Percentiles rank a stretch among this genome's conserved stretches.
phyloP scores from a whole-genome alignment of 2,797 vertebrate species.

The Chelon labrosus region DNA sequence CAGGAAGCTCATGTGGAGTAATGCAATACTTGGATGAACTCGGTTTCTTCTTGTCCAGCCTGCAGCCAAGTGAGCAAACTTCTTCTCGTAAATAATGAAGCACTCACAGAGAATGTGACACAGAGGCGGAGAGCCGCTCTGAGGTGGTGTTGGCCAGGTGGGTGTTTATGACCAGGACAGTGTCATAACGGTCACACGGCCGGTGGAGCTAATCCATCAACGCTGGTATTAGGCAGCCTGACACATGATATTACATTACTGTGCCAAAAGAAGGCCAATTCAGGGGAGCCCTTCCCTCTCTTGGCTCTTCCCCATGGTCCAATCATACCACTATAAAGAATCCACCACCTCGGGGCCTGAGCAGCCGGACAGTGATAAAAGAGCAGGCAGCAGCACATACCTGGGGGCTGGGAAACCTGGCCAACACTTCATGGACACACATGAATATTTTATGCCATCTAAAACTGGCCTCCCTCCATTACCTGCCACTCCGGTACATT shows the following conservation, averaged over 20 bases:
- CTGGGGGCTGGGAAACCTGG: constrained; percentile 57
- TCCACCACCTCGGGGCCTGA: constrained; percentile 28
- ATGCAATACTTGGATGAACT: background rate
- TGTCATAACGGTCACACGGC: background rate
- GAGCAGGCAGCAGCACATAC: constrained; percentile 44
- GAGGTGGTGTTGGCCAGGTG: background rate
- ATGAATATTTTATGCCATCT: constrained; percentile 79
- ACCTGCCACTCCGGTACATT: constrained; percentile 39
- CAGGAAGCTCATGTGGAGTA: background rate
- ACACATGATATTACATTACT: constrained; percentile 41
- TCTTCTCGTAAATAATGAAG: constrained; percentile 34
- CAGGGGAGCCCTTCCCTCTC: constrained; percentile 28
- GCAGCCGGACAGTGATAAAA: constrained; percentile 63
- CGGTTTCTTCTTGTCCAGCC: background rate
- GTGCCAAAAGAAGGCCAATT: constrained; percentile 13
- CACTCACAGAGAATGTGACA: constrained; percentile 24
- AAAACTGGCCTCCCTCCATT: constrained; percentile 56
- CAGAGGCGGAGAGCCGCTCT: background rate
- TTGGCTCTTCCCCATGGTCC: constrained; percentile 25
- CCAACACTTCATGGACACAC: constrained; percentile 58
- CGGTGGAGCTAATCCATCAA: constrained; percentile 38
- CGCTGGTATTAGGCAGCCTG: constrained; percentile 17
- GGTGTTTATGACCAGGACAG: constrained; percentile 5
- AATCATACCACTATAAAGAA: constrained; percentile 36
- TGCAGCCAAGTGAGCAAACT: constrained; percentile 14